Percentiles rank a stretch among this genome's conserved stretches.
Evolutionary conservation across 1,140 invertebrate species (phyloP).

Genomic region (Belonocnema kinseyi): DNA sequence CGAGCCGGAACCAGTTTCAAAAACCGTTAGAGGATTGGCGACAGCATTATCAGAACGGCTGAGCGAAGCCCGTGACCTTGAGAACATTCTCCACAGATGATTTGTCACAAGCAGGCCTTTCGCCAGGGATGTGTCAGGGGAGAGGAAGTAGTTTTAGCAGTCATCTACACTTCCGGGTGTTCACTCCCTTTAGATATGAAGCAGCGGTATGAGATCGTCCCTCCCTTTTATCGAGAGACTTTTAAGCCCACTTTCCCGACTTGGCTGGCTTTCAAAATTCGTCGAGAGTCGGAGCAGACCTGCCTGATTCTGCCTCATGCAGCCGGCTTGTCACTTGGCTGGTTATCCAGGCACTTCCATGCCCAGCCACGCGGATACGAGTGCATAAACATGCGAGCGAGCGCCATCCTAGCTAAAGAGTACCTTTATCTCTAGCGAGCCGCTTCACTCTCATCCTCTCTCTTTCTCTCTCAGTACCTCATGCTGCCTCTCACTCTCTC

Average conservation of each 20-base stretch:
- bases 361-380: constrained; percentile 74
- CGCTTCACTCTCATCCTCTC: constrained; percentile 60
- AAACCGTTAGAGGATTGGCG: too few species aligned
- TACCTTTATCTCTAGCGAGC: constrained; percentile 74
- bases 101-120: constrained; percentile 6
- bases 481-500: constrained; percentile 49
- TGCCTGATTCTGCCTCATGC: constrained; percentile 56
- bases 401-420: constrained; percentile 73
- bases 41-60: background rate
- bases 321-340: constrained; percentile 75
- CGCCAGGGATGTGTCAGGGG: constrained; percentile 10
- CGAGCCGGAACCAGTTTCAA: too few species aligned
- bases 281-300: constrained; percentile 62
- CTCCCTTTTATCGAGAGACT: constrained; percentile 73
- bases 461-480: constrained; percentile 52
- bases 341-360: constrained; percentile 76
- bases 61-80: constrained; percentile 40
- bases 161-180: constrained; percentile 47
- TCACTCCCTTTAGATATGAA: constrained; percentile 51
- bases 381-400: constrained; percentile 76
- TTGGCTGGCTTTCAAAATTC: constrained; percentile 76
- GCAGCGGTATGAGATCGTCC: constrained; percentile 46
- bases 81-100: constrained; percentile 6
- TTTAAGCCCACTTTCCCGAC: constrained; percentile 74
- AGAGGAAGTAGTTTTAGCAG: constrained; percentile 1